Evolutionary conservation across 2,113 vertebrate species (phyloP).

Genomic region (Ahaetulla prasina): DNA sequence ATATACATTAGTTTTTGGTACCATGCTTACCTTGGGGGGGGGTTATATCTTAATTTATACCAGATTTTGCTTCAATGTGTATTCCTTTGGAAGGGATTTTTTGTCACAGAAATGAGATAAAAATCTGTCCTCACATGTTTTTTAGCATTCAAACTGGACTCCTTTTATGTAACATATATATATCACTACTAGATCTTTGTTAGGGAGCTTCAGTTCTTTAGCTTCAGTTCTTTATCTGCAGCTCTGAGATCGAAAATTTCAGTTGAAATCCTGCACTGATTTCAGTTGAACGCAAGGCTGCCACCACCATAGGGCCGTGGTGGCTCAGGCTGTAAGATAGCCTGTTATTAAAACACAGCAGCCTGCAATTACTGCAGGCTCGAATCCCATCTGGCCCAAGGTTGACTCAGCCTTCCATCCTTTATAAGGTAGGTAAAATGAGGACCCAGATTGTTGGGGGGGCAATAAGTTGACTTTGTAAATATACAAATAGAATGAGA

Average conservation of each 20-base stretch:
- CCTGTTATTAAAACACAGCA: too few species aligned
- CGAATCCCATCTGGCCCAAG: too few species aligned
- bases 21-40: not conserved
- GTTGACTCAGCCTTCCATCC: too few species aligned
- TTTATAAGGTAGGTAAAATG: too few species aligned
- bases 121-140: not conserved
- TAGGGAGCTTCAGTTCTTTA: not conserved
- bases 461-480: too few species aligned
- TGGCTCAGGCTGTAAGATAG: too few species aligned
- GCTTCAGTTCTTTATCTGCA: too few species aligned
- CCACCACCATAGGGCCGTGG: too few species aligned
- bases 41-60: not conserved
- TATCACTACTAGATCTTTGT: not conserved
- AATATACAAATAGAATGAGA: too few species aligned
- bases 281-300: accelerated
- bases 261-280: not conserved
- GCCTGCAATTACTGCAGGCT: too few species aligned
- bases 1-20: not conserved
- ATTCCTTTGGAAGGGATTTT: accelerated
- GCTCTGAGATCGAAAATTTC: not conserved
- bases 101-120: not conserved
- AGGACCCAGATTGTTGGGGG: too few species aligned
- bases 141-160: not conserved
- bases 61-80: not conserved
- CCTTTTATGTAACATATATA: not conserved